Conservation (phyloP, 2,888 invertebrate genomes). For the Steinernema hermaphroditum region DNA sequence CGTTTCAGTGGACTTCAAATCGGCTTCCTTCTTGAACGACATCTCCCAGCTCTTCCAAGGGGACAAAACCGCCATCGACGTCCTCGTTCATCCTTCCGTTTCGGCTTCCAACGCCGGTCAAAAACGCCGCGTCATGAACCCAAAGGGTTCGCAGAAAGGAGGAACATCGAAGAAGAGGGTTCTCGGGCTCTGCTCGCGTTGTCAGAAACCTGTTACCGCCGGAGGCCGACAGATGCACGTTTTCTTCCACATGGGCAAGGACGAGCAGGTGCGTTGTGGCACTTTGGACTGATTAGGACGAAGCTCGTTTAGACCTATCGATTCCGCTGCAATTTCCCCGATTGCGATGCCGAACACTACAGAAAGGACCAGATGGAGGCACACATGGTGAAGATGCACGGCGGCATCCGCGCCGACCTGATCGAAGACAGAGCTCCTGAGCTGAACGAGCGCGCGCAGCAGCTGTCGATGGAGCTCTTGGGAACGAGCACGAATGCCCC, state of each 20-base stretch:
- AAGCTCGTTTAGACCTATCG: constrained; percentile 57
- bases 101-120: not conserved
- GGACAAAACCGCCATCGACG: constrained; percentile 22
- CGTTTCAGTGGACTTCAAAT: not conserved
- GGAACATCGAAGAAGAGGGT: constrained; percentile 58
- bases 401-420: constrained; percentile 63
- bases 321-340: constrained; percentile 61
- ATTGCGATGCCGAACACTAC: constrained; percentile 62
- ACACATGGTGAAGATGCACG: constrained; percentile 64
- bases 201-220: constrained; percentile 65
- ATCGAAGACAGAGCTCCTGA: constrained; percentile 64
- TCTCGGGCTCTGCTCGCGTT: constrained; percentile 62
- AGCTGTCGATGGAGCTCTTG: constrained; percentile 64
- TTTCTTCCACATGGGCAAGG: constrained; percentile 65
- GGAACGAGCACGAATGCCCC: constrained; percentile 63
- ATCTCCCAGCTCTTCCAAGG: constrained; percentile 25
- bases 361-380: constrained; percentile 66
- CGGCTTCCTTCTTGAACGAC: constrained; percentile 9
- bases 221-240: constrained; percentile 66
- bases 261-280: constrained; percentile 47
- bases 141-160: constrained; percentile 17
- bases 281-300: not conserved
- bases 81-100: not conserved
- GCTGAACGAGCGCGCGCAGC: constrained; percentile 44
- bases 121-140: constrained; percentile 22